Percentiles rank a stretch among this genome's conserved stretches.
phyloP scores from a whole-genome alignment of 2,888 invertebrate genomes.

The Anorthoa munda region DNA sequence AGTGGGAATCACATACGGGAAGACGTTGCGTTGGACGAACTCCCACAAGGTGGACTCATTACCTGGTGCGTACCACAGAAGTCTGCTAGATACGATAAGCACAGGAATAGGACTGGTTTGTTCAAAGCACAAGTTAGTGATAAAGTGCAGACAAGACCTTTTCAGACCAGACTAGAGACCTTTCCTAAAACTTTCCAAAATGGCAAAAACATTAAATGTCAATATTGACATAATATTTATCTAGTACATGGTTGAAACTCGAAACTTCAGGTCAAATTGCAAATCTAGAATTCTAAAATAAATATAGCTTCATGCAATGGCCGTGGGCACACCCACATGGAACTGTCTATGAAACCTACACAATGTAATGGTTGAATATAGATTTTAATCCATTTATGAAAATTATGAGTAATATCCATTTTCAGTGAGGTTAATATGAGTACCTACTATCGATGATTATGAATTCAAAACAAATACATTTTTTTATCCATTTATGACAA shows the following conservation, averaged over 20 bases:
- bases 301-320: neutral
- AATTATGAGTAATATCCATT: constrained; percentile 4
- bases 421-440: neutral
- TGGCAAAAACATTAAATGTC: neutral
- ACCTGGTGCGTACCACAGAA: too few relatives aligned
- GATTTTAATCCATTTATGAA: constrained; percentile 14
- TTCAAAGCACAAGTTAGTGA: too few relatives aligned
- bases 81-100: too few relatives aligned
- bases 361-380: neutral
- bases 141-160: neutral
- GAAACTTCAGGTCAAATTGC: too few relatives aligned
- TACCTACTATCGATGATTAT: constrained; percentile 13
- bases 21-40: too few relatives aligned
- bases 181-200: neutral
- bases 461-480: neutral
- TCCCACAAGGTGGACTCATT: too few relatives aligned
- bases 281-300: neutral
- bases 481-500: neutral
- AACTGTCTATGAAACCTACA: neutral
- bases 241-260: too few relatives aligned
- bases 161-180: neutral
- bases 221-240: too few relatives aligned
- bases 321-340: neutral
- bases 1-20: too few relatives aligned
- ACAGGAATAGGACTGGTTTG: too few relatives aligned